A percentile compares a stretch with the other conserved stretches of the same genome.
These are phyloP conservation scores for Papilio machaon DNA, from an alignment of 1,140 invertebrate species.

Conservation along the genomic window DNA sequence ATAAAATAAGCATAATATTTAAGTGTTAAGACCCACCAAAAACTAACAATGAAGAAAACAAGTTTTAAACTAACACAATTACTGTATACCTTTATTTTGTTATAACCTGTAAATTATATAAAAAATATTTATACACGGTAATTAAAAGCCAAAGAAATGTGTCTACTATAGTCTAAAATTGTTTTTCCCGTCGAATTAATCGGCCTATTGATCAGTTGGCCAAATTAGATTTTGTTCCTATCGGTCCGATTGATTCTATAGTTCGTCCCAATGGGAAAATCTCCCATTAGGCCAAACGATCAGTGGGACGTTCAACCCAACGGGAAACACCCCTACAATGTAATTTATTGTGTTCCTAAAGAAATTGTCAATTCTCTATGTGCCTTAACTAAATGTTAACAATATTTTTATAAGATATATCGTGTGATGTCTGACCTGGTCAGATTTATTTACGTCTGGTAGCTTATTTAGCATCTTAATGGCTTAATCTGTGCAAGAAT, in stretches of 20 bases:
- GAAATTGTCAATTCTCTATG: slow-evolving; percentile 12
- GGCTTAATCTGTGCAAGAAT: neutral
- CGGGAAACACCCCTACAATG: neutral
- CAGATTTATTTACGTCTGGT: neutral
- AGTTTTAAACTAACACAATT: slow-evolving; percentile 29
- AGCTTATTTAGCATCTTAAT: neutral
- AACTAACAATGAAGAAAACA: slow-evolving; percentile 38
- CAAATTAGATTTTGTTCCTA: no score
- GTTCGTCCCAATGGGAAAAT: no score
- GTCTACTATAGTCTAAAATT: slow-evolving; percentile 22
- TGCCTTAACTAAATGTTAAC: slow-evolving; percentile 4
- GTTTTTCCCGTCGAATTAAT: neutral
- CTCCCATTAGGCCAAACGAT: no score
- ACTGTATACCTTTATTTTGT: slow-evolving; percentile 5
- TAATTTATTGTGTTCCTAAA: slow-evolving; percentile 18
- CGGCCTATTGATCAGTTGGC: no score
- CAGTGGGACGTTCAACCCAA: no score
- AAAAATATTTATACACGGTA: slow-evolving; percentile 25
- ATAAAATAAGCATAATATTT: slow-evolving; percentile 39
- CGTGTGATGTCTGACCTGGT: neutral
- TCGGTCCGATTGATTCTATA: no score
- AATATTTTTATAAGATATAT: slow-evolving; percentile 17
- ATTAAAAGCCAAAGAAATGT: slow-evolving; percentile 33
- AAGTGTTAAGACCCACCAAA: slow-evolving; percentile 44
- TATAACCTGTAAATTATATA: slow-evolving; percentile 15